Percentiles rank a stretch among this genome's conserved stretches.
Conservation (phyloP, 2,113 vertebrate species). For the Percina caprodes region DNA sequence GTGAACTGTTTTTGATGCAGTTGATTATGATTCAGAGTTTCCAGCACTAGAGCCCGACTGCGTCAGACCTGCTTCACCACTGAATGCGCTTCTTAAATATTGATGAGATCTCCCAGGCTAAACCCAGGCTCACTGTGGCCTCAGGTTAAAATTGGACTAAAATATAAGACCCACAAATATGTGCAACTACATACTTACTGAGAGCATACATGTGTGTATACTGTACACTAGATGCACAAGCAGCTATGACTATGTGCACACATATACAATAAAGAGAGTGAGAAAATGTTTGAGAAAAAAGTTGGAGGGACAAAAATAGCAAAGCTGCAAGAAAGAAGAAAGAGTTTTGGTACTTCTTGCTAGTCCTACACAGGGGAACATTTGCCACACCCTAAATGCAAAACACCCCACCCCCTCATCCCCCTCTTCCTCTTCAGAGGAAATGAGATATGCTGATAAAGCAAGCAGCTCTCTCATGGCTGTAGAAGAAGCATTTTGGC, state of each 20-base stretch:
- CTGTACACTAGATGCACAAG: background rate
- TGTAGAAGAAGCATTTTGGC: conserved; percentile 45
- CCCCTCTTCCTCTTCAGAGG: conserved; percentile 17
- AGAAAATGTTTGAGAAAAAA: conserved; percentile 12
- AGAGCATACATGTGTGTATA: background rate
- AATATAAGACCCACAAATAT: background rate
- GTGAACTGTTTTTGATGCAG: conserved; percentile 24
- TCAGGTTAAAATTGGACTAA: conserved; percentile 19
- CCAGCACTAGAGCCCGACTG: conserved; percentile 8
- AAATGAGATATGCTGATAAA: conserved; percentile 61
- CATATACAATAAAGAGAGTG: background rate
- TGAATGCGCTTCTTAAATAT: conserved; percentile 63
- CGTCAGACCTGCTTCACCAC: conserved; percentile 45
- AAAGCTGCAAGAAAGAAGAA: conserved; percentile 32
- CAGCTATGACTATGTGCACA: background rate
- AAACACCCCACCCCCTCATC: conserved; percentile 13
- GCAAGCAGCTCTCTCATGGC: conserved; percentile 34
- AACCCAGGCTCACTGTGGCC: conserved; percentile 28
- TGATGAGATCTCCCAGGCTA: conserved; percentile 53
- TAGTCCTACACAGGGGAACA: conserved; percentile 28
- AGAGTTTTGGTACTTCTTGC: conserved; percentile 19
- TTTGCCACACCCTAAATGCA: conserved; percentile 46
- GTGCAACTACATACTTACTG: background rate
- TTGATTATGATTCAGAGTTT: conserved; percentile 38
- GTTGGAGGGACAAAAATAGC: conserved; percentile 16